Percentiles rank a stretch among this genome's conserved stretches.
Conservation (phyloP, 2,888 invertebrate species). For the Tenthredo distinguenda region DNA sequence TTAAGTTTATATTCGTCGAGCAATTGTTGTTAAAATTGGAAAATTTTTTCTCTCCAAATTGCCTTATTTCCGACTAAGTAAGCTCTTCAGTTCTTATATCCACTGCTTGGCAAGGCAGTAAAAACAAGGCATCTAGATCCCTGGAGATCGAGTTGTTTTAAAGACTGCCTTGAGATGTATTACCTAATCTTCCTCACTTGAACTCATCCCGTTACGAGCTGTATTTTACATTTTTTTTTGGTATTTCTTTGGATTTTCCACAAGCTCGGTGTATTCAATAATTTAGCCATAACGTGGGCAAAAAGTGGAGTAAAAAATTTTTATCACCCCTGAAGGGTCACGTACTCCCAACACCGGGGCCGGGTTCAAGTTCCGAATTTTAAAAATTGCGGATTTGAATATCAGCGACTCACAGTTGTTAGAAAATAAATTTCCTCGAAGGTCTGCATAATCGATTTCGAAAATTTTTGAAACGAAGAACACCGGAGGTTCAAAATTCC, state of each 20-base stretch:
- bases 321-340: too few species aligned
- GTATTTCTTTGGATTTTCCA: background rate
- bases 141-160: slow-evolving; percentile 43
- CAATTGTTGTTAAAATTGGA: background rate
- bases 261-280: background rate
- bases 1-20: background rate
- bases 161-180: slow-evolving; percentile 43
- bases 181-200: slow-evolving; percentile 12
- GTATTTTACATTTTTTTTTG: background rate
- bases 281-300: too few species aligned
- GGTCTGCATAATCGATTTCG: too few species aligned
- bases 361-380: too few species aligned
- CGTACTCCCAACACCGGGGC: too few species aligned
- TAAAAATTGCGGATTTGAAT: too few species aligned
- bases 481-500: too few species aligned
- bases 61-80: background rate
- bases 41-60: background rate
- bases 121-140: slow-evolving; percentile 10
- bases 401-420: too few species aligned
- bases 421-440: too few species aligned
- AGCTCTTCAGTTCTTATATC: background rate
- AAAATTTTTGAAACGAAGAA: too few species aligned
- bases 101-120: background rate
- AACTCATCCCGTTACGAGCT: background rate
- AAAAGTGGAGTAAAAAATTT: too few species aligned